Percentiles rank a stretch among this genome's conserved stretches.
These are phyloP conservation scores for Gallinago nigripennis DNA, from an alignment of 2,797 vertebrate genomes.

Conservation along the genomic window DNA sequence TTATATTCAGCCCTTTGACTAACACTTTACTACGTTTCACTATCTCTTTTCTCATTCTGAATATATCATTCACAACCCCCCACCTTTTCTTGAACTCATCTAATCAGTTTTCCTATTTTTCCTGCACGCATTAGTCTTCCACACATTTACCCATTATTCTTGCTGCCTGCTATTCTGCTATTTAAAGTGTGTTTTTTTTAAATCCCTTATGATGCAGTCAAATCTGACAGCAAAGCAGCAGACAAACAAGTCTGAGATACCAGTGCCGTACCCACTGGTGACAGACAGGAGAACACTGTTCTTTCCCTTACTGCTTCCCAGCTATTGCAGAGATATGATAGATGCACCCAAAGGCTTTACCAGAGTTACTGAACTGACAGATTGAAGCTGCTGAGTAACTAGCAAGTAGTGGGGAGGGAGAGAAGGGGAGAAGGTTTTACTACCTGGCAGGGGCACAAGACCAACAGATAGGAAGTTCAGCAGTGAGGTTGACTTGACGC, in stretches of 20 bases:
- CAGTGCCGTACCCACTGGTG: not conserved
- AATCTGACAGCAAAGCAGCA: not conserved
- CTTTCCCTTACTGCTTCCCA: not conserved
- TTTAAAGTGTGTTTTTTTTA: not conserved
- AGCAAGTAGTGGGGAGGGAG: no score
- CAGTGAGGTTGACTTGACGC: not conserved
- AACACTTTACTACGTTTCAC: not conserved
- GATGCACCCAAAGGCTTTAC: not conserved
- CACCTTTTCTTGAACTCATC: not conserved
- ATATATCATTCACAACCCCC: not conserved
- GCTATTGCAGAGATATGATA: fast-evolving
- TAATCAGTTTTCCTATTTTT: not conserved
- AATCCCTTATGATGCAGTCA: not conserved
- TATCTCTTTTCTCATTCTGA: not conserved
- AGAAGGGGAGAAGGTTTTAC: not conserved
- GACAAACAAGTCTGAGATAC: not conserved
- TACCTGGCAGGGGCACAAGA: not conserved
- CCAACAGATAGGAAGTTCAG: not conserved
- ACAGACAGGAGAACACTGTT: not conserved
- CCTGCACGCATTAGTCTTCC: not conserved
- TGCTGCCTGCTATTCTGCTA: not conserved
- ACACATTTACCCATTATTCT: not conserved
- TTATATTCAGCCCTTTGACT: not conserved
- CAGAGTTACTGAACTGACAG: not conserved
- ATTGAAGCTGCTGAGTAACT: not conserved